phyloP scores from a whole-genome alignment of 2,888 invertebrate genomes.

The Amphiduros pacificus region DNA sequence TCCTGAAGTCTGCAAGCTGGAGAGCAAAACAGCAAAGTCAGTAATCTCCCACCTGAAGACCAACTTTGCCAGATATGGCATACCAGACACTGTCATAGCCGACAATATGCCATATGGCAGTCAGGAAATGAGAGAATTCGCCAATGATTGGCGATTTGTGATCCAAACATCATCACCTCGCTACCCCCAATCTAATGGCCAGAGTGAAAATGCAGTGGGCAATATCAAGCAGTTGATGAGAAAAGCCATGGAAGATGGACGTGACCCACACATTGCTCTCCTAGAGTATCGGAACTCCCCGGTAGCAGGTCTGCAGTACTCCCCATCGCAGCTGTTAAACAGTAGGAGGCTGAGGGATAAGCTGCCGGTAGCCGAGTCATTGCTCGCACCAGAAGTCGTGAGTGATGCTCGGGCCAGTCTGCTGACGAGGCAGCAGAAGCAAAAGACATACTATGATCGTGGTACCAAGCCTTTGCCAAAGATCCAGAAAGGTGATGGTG shows the following conservation, averaged over 20 bases:
- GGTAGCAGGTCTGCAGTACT: conserved; percentile 22
- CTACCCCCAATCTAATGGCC: conserved; percentile 26
- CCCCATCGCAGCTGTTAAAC: conserved; percentile 30
- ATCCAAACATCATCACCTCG: conserved; percentile 18
- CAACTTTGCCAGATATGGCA: conserved; percentile 27
- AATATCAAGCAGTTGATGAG: conserved; percentile 25
- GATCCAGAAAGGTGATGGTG: conserved; percentile 10
- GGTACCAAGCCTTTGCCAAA: conserved; percentile 7
- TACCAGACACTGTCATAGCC: conserved; percentile 25
- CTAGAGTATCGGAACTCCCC: conserved; percentile 29
- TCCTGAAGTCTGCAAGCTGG: conserved; percentile 27
- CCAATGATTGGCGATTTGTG: conserved; percentile 19
- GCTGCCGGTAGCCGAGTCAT: conserved; percentile 12
- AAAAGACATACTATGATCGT: conserved; percentile 8
- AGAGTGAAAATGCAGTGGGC: conserved; percentile 20
- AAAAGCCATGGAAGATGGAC: conserved; percentile 21
- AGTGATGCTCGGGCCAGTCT: not conserved
- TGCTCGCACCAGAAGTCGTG: not conserved
- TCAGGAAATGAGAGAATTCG: conserved; percentile 16
- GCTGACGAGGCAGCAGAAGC: not conserved
- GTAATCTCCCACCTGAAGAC: conserved; percentile 24
- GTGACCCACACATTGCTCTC: conserved; percentile 27
- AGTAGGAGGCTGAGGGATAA: conserved; percentile 23
- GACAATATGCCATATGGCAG: conserved; percentile 32
- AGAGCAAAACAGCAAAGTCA: conserved; percentile 25